phyloP scores from a whole-genome alignment of 2,113 vertebrate species.

The Delphinapterus leucas region DNA sequence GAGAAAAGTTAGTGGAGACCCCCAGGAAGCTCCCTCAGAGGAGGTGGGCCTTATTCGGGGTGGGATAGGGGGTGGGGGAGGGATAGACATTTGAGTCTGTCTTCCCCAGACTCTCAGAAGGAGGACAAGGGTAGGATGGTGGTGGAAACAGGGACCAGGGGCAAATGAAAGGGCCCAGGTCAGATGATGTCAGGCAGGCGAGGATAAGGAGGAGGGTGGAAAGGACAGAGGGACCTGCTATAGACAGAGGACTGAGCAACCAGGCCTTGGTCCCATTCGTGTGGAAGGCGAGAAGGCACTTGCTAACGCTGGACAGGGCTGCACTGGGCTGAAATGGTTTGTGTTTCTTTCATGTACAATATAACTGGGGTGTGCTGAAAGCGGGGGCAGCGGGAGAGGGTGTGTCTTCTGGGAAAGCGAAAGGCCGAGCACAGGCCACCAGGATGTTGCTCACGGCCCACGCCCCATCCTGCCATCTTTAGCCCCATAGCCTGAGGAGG shows the following conservation, averaged over 20 bases:
- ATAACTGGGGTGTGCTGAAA: background rate
- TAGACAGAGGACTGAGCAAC: background rate
- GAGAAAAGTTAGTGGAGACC: background rate
- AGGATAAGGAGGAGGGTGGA: background rate
- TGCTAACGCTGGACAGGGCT: background rate
- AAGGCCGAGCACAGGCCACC: background rate
- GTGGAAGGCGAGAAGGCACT: background rate
- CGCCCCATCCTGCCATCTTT: background rate
- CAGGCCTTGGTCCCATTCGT: background rate
- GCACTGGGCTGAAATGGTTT: background rate
- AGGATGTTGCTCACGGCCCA: background rate
- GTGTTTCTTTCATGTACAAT: background rate
- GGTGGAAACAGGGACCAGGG: background rate
- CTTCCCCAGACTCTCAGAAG: background rate
- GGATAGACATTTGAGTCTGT: background rate
- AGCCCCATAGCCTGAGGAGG: background rate
- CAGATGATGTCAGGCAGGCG: no score
- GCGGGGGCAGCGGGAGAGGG: background rate
- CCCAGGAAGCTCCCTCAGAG: background rate
- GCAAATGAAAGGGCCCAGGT: background rate
- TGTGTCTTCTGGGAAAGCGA: background rate
- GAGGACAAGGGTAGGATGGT: background rate
- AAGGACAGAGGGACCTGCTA: background rate
- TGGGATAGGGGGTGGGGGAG: no score
- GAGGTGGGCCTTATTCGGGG: background rate